A percentile compares a stretch with the other conserved stretches of the same genome.
These are phyloP conservation scores for Oncorhynchus masou DNA, from an alignment of 2,113 vertebrate genomes.

Conservation along the genomic window DNA sequence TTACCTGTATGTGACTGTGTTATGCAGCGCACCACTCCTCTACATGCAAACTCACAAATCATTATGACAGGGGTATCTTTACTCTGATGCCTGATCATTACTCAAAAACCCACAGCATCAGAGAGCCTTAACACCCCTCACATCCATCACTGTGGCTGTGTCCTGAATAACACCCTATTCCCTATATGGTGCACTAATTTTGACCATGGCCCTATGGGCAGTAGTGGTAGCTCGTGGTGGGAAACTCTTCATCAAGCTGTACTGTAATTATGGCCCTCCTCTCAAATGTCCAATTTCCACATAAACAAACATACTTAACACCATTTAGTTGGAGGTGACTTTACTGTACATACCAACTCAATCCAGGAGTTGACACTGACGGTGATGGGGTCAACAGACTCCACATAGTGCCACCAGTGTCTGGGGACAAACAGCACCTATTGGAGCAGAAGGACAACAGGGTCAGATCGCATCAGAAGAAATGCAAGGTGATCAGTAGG, in stretches of 20 bases:
- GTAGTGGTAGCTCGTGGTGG: too few species aligned
- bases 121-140: neutral
- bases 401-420: constrained; percentile 98
- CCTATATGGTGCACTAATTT: too few species aligned
- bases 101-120: constrained; percentile 29
- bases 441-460: neutral
- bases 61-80: constrained; percentile 40
- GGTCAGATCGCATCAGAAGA: too few species aligned
- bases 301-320: neutral
- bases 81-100: constrained; percentile 31
- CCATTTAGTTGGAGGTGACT: neutral
- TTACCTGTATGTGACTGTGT: neutral
- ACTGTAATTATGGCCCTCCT: neutral
- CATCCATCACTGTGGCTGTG: constrained; percentile 3
- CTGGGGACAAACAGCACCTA: constrained; percentile 92
- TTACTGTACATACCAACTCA: constrained; percentile 79
- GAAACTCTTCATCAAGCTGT: neutral
- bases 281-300: neutral
- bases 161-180: too few species aligned
- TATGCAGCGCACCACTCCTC: neutral
- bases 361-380: constrained; percentile 97
- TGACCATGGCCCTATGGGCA: too few species aligned
- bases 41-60: constrained; percentile 36
- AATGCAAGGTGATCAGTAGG: too few species aligned
- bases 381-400: constrained; percentile 88